phyloP scores from a whole-genome alignment of 1,140 invertebrate genomes.

The Apis dorsata region DNA sequence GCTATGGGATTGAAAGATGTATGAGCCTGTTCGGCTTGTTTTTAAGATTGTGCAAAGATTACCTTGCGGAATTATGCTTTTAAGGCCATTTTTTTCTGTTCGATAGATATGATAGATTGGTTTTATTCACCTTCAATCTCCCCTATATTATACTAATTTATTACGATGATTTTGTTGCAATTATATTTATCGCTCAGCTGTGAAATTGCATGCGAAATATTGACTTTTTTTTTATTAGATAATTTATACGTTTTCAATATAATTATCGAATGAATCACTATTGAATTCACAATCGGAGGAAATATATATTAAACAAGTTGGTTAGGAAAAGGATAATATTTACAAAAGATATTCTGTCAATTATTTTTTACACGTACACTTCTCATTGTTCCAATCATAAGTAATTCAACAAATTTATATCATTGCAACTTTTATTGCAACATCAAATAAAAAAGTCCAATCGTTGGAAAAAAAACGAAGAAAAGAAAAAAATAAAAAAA shows the following conservation, averaged over 20 bases:
- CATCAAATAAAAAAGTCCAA: too few relatives aligned
- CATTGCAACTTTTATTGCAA: too few relatives aligned
- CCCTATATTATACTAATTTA: neutral
- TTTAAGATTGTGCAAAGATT: slow-evolving; percentile 2
- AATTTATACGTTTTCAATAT: neutral
- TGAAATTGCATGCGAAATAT: neutral
- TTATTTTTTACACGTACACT: neutral
- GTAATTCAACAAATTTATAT: too few relatives aligned
- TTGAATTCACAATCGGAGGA: too few relatives aligned
- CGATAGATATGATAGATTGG: neutral
- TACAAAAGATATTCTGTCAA: too few relatives aligned
- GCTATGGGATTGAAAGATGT: slow-evolving; percentile 17
- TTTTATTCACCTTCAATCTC: neutral
- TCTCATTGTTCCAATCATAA: neutral
- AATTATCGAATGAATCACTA: too few relatives aligned
- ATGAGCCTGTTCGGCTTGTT: slow-evolving; percentile 6
- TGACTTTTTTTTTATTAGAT: neutral
- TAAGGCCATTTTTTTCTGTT: neutral
- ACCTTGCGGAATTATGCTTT: neutral
- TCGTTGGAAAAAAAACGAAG: too few relatives aligned
- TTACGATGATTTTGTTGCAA: neutral
- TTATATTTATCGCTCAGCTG: neutral
- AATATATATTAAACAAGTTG: too few relatives aligned
- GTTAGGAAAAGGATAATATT: too few relatives aligned
- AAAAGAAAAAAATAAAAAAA: too few relatives aligned